These are phyloP conservation scores for Discoglossus pictus DNA, from an alignment of 2,797 vertebrate genomes.

Conservation along the genomic window DNA sequence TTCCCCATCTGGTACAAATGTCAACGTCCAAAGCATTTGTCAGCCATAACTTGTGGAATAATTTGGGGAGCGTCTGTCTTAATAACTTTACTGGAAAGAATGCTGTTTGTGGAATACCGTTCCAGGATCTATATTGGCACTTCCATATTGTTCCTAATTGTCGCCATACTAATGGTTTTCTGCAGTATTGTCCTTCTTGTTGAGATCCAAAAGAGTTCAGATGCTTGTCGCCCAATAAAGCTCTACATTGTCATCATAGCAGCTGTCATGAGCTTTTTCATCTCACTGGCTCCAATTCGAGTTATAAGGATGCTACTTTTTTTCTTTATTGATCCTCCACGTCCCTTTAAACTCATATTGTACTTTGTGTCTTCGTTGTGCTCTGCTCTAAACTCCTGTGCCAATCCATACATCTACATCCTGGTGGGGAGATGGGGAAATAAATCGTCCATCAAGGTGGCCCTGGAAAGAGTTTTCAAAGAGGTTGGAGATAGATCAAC, in stretches of 20 bases:
- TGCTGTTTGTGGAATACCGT: slow-evolving; percentile 21
- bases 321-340: slow-evolving; percentile 54
- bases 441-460: slow-evolving; percentile 20
- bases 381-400: slow-evolving; percentile 53
- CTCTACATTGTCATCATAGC: slow-evolving; percentile 51
- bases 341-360: slow-evolving; percentile 59
- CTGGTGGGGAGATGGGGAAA: slow-evolving; percentile 52
- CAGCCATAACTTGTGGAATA: slow-evolving; percentile 14
- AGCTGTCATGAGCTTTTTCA: slow-evolving; percentile 52
- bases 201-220: slow-evolving; percentile 47
- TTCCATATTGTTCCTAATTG: slow-evolving; percentile 38
- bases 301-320: slow-evolving; percentile 46
- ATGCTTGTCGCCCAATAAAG: slow-evolving; percentile 8
- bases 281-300: slow-evolving; percentile 52
- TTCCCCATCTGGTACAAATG: slow-evolving; percentile 53
- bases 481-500: too few relatives aligned
- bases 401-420: slow-evolving; percentile 58
- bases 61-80: slow-evolving; percentile 43
- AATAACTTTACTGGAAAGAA: slow-evolving; percentile 11
- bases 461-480: slow-evolving; percentile 54
- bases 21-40: slow-evolving; percentile 35
- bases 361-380: slow-evolving; percentile 57
- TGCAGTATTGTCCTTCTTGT: slow-evolving; percentile 56
- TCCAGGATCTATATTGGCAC: neutral
- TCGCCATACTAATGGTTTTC: slow-evolving; percentile 55